Evolutionary conservation across 2,113 vertebrate genomes (phyloP), one percentile per base, ranked within the genome.

Genomic region (Raphicerus campestris): DNA sequence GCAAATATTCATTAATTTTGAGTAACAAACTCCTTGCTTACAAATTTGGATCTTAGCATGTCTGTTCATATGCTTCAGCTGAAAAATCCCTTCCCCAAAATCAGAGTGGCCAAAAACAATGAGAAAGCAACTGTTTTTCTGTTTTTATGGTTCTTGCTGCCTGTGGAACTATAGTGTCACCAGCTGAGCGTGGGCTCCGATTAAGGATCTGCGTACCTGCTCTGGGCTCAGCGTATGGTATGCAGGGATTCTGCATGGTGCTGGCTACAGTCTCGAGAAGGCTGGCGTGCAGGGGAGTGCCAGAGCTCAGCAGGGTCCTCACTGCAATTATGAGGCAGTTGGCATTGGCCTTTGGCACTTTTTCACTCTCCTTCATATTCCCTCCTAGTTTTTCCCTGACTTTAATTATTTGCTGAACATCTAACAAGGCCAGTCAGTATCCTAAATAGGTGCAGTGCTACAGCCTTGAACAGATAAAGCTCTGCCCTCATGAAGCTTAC

Each of bases 1-100:
- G 80, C 30, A 87, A 28, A 6, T 92, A 45, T 66, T 95, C 30
- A 19, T 85, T 87, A 88, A 58, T 94, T 86, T 39, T 55, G 90
- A 94, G 63, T 89, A 86, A 58, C 24, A 82, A 32, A 58, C 19
- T 84, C 53, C 24, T 80, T 90, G 45, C 42, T 91, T 30, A 7
- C 39, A 45, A 20, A 30, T 89, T 95, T 91, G 61, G 28, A 70
- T 83, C 35, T 96, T 96, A 78, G 56, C 63, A 53, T 95, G 91
- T 55, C 58, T 90, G 10, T 95, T 85, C 10, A 30, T 22, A 45
- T 42, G 60, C 80, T 94, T 91, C 35, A 30, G 58, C 81, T 88
- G 70, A 61, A 96, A 95, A 84, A 22, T 26, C 56, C 7, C 10
- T 55, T 89, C 51, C 66, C 26, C 16, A 53, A 19, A 93, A 39